Percentiles rank a stretch among this genome's conserved stretches.
These are phyloP conservation scores for Aldrovandia affinis DNA, from an alignment of 2,797 vertebrate species.

Conservation along the genomic window DNA sequence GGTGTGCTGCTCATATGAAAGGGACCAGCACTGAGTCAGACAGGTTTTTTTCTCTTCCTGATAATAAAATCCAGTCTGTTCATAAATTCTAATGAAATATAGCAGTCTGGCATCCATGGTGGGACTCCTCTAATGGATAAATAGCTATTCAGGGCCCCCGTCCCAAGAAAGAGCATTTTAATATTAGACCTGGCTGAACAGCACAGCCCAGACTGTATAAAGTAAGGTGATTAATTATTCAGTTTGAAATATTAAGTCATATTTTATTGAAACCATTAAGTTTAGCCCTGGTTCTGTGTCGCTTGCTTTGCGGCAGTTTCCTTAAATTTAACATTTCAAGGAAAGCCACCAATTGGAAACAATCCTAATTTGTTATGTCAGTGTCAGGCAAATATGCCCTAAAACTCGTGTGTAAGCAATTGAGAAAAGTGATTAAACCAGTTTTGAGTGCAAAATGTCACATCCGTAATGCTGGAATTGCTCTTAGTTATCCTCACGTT, in stretches of 20 bases:
- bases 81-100: conserved; percentile 24
- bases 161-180: conserved; percentile 23
- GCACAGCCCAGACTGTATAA: conserved; percentile 27
- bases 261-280: conserved; percentile 31
- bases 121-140: conserved; percentile 22
- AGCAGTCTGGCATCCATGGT: background rate
- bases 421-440: background rate
- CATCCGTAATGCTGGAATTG: too few species aligned
- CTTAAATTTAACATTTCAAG: background rate
- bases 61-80: background rate
- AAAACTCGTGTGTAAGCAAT: background rate
- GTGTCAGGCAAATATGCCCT: background rate
- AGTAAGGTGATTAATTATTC: conserved; percentile 41
- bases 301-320: background rate
- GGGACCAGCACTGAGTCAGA: background rate
- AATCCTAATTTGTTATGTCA: background rate
- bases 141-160: background rate
- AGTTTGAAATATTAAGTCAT: conserved; percentile 33
- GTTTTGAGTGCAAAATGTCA: background rate
- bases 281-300: background rate
- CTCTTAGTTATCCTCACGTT: background rate
- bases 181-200: conserved; percentile 29
- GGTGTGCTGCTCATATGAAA: background rate
- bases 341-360: background rate
- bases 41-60: background rate